A percentile compares a stretch with the other conserved stretches of the same genome.
phyloP scores from a whole-genome alignment of 92 coral and sea anemone species.

The Porites lobata region DNA sequence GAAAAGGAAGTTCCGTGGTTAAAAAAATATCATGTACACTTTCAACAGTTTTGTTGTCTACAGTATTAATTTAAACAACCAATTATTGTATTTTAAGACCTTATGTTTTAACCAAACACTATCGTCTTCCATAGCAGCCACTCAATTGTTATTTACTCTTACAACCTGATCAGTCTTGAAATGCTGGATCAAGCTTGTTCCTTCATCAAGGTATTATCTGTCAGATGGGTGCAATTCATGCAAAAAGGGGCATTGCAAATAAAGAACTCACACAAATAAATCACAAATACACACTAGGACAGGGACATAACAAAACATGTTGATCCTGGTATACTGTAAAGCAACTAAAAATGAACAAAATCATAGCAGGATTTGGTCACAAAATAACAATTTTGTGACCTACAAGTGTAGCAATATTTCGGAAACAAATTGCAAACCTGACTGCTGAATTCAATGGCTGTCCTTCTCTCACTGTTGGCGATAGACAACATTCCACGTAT shows the following conservation, averaged over 20 bases:
- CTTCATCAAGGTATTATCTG: neutral
- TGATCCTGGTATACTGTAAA: neutral
- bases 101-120: neutral
- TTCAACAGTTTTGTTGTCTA: neutral
- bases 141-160: neutral
- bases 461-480: neutral
- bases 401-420: neutral
- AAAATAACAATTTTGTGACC: neutral
- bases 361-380: neutral
- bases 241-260: no score
- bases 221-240: neutral
- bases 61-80: neutral
- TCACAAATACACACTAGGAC: neutral
- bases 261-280: neutral
- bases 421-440: constrained; percentile 9
- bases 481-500: constrained; percentile 10
- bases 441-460: constrained; percentile 38
- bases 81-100: neutral
- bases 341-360: neutral
- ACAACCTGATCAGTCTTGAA: neutral
- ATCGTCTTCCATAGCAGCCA: neutral
- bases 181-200: neutral
- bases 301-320: neutral
- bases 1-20: neutral
- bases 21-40: neutral